A percentile compares a stretch with the other conserved stretches of the same genome.
Conservation (phyloP, 2,888 invertebrate genomes). For the Cancer borealis region DNA sequence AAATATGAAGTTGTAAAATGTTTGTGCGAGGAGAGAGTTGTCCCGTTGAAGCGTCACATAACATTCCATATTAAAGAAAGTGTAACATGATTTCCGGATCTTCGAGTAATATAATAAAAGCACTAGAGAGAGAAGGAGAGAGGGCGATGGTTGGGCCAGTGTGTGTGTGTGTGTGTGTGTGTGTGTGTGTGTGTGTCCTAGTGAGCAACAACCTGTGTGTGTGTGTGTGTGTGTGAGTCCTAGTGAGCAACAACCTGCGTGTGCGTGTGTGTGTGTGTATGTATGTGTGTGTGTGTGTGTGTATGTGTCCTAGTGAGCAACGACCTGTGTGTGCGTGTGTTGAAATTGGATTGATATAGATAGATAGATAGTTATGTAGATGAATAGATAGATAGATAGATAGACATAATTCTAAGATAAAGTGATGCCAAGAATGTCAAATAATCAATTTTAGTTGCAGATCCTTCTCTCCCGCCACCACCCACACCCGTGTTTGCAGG, state of each 20-base stretch:
- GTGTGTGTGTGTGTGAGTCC: constrained; percentile 21
- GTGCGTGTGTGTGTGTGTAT: not conserved
- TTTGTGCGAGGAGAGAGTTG: not conserved
- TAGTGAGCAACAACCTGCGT: constrained; percentile 9
- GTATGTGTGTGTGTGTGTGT: not conserved
- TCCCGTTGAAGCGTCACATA: not conserved
- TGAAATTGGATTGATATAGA: not conserved
- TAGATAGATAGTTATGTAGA: not conserved
- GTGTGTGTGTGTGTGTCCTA: not conserved
- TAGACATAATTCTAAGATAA: not conserved
- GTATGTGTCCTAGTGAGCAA: not conserved
- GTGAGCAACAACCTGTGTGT: constrained; percentile 39
- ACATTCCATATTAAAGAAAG: constrained; percentile 48
- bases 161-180: not conserved
- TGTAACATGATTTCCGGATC: constrained; percentile 59
- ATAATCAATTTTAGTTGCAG: not conserved
- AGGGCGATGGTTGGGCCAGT: not conserved
- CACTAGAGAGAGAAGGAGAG: not conserved
- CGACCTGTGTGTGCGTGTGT: not conserved
- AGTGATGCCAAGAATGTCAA: not conserved
- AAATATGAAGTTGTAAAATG: not conserved
- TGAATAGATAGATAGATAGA: not conserved
- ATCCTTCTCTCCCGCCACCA: not conserved
- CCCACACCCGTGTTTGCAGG: not conserved
- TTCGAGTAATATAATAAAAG: constrained; percentile 1